phyloP scores from a whole-genome alignment of 2,888 invertebrate species.

The Temnothorax ravouxi region DNA sequence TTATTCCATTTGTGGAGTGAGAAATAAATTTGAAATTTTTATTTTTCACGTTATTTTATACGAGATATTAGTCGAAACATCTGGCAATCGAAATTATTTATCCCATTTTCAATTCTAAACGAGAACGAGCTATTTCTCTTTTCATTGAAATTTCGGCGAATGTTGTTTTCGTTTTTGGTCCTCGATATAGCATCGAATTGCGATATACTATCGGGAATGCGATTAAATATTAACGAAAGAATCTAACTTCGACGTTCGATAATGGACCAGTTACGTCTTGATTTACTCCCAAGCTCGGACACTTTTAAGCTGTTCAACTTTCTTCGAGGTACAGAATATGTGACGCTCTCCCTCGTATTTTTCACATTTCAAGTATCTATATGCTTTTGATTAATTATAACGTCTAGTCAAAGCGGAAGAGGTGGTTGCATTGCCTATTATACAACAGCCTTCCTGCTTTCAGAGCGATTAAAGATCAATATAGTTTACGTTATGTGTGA shows the following conservation, averaged over 20 bases:
- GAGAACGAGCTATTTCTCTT: not conserved
- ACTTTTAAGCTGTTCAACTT: slow-evolving; percentile 6
- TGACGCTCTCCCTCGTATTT: not conserved
- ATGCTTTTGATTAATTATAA: slow-evolving; percentile 9
- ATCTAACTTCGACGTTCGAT: not conserved
- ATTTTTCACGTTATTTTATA: not conserved
- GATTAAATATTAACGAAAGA: slow-evolving; percentile 32
- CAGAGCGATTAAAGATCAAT: not conserved
- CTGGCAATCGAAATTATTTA: not conserved
- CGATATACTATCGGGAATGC: slow-evolving; percentile 32
- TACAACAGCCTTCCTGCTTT: not conserved
- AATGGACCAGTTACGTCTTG: slow-evolving; percentile 2
- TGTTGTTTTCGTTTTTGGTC: slow-evolving; percentile 35
- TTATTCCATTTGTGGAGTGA: not conserved
- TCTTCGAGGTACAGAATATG: slow-evolving; percentile 37
- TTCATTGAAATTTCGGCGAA: slow-evolving; percentile 9
- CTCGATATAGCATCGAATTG: slow-evolving; percentile 15
- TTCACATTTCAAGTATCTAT: not conserved
- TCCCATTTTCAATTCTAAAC: slow-evolving; percentile 10
- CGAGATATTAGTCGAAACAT: not conserved
- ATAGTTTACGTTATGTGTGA: not conserved
- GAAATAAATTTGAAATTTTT: not conserved
- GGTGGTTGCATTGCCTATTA: not conserved
- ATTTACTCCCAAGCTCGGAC: slow-evolving; percentile 23
- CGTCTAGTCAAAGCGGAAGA: not conserved